Evolutionary conservation across 2,888 invertebrate genomes (phyloP).

Genomic region (Noctua pronuba): DNA sequence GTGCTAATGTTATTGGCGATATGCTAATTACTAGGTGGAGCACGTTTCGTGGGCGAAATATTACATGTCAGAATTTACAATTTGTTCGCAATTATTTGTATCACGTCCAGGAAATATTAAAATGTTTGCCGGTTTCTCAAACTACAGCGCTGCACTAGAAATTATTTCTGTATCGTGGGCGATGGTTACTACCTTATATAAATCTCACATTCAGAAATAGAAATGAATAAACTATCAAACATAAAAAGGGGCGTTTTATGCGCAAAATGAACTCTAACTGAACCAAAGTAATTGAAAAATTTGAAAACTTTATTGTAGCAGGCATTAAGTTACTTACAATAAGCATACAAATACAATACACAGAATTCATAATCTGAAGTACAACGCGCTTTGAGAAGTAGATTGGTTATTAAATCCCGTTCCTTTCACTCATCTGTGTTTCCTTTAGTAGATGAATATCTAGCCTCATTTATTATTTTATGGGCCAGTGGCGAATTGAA

Average conservation of each 20-base stretch:
- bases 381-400: not conserved
- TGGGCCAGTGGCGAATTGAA: not conserved
- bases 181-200: not conserved
- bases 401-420: too few relatives aligned
- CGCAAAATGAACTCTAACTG: not conserved
- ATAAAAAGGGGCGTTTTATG: not conserved
- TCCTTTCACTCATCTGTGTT: too few relatives aligned
- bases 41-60: slow-evolving; percentile 19
- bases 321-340: not conserved
- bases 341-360: not conserved
- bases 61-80: slow-evolving; percentile 19
- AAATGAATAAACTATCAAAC: not conserved
- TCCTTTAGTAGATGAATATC: not conserved
- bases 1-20: slow-evolving; percentile 38
- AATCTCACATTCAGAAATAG: not conserved
- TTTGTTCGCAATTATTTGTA: slow-evolving; percentile 33
- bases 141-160: not conserved
- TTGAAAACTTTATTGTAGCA: not conserved
- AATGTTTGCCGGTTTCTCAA: not conserved
- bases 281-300: not conserved
- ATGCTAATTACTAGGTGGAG: slow-evolving; percentile 3
- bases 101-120: slow-evolving; percentile 42
- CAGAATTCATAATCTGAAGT: not conserved
- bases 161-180: not conserved
- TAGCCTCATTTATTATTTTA: not conserved